These are phyloP conservation scores for Aramus guarauna DNA, from an alignment of 2,113 vertebrate genomes.

Conservation along the genomic window DNA sequence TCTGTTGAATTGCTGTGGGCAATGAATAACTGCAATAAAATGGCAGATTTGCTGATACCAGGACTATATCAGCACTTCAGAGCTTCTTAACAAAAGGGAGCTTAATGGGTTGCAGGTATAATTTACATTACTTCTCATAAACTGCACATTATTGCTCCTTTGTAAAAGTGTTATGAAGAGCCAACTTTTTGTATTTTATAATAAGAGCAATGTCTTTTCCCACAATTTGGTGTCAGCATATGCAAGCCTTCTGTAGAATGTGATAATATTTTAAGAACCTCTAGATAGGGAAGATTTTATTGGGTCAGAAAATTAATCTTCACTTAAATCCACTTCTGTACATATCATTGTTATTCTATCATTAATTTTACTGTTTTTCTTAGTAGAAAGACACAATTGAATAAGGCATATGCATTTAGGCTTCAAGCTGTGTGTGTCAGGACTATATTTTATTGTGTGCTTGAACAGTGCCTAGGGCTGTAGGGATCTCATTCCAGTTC, in stretches of 20 bases:
- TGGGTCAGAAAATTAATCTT: background rate
- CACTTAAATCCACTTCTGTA: background rate
- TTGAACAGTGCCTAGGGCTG: background rate
- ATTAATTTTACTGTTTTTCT: constrained; percentile 23
- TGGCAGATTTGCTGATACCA: constrained; percentile 72
- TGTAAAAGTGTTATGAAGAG: constrained; percentile 36
- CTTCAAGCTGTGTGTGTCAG: background rate
- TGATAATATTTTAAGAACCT: constrained; percentile 13
- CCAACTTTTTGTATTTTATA: constrained; percentile 61
- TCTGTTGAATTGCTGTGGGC: constrained; percentile 72
- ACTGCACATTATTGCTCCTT: constrained; percentile 61
- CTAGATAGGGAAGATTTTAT: background rate
- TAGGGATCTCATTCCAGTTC: background rate
- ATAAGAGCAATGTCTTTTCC: constrained; percentile 46
- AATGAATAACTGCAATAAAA: constrained; percentile 73
- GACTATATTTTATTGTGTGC: background rate
- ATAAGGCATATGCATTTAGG: background rate
- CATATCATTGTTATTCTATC: background rate
- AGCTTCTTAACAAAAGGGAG: constrained; percentile 69
- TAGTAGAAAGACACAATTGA: background rate
- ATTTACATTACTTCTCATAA: constrained; percentile 65
- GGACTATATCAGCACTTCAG: constrained; percentile 68
- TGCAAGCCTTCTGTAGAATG: constrained; percentile 29
- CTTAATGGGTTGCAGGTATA: constrained; percentile 69
- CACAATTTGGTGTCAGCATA: constrained; percentile 48